Percentiles rank a stretch among this genome's conserved stretches.
Conservation (phyloP, 2,797 vertebrate species). For the Melanotaenia boesemani region DNA sequence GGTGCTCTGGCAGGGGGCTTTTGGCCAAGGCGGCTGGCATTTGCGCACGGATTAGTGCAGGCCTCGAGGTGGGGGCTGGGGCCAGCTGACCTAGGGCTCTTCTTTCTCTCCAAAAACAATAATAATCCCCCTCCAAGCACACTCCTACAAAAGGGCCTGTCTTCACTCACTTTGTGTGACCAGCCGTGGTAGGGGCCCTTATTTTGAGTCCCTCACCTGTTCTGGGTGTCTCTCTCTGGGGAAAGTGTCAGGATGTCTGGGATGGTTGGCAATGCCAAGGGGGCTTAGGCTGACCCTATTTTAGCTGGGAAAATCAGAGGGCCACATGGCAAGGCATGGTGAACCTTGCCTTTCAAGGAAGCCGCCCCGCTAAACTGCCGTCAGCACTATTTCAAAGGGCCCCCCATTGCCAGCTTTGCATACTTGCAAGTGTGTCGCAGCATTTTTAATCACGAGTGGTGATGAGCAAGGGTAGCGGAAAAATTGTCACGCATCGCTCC, state of each 20-base stretch:
- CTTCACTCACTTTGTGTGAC: conserved; percentile 84
- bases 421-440: conserved; percentile 77
- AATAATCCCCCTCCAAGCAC: conserved; percentile 82
- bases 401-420: conserved; percentile 73
- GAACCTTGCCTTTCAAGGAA: conserved; percentile 86
- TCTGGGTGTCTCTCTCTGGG: conserved; percentile 84
- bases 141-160: conserved; percentile 85
- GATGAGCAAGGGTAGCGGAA: conserved; percentile 76
- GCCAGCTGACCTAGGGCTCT: conserved; percentile 85
- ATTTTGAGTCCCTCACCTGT: conserved; percentile 89
- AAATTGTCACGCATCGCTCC: conserved; percentile 66
- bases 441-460: conserved; percentile 81
- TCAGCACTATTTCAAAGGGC: conserved; percentile 86
- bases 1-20: conserved; percentile 75
- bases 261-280: conserved; percentile 87
- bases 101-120: conserved; percentile 88
- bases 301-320: conserved; percentile 88
- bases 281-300: conserved; percentile 87
- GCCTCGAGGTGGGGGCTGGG: conserved; percentile 73
- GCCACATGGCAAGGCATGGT: conserved; percentile 83
- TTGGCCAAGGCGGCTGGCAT: conserved; percentile 84
- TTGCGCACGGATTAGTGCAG: conserved; percentile 84
- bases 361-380: conserved; percentile 78
- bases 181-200: conserved; percentile 73
- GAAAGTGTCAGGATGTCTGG: conserved; percentile 89